phyloP scores from a whole-genome alignment of 2,888 invertebrate species.

The Cosmopolites sordidus region DNA sequence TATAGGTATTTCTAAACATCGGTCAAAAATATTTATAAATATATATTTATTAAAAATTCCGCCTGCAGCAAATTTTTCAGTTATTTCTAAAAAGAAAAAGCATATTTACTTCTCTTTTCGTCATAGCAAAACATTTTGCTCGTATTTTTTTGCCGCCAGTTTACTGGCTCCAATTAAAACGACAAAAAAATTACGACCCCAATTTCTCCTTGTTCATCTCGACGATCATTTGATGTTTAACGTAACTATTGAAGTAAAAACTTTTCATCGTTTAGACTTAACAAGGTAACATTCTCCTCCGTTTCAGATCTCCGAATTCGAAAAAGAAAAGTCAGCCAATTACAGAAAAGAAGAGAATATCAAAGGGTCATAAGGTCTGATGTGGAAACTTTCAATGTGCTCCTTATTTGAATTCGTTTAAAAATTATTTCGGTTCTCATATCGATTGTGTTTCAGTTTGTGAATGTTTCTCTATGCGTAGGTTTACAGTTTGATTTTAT shows the following conservation, averaged over 20 bases:
- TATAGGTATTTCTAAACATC: too few relatives aligned
- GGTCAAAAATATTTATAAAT: too few relatives aligned
- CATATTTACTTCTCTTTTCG: background rate
- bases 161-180: conserved; percentile 3
- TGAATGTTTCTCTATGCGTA: background rate
- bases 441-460: background rate
- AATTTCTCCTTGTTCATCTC: conserved; percentile 3
- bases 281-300: conserved; percentile 33
- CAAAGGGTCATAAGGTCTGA: conserved; percentile 26
- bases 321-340: conserved; percentile 26
- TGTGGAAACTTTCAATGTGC: conserved; percentile 26
- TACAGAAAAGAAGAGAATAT: conserved; percentile 24
- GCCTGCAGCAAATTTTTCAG: background rate
- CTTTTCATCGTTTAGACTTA: conserved; percentile 34
- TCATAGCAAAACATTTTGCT: background rate
- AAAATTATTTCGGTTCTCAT: conserved; percentile 20
- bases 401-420: conserved; percentile 27
- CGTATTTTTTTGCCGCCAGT: background rate
- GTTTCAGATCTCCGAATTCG: conserved; percentile 16
- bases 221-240: conserved; percentile 38
- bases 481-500: too few relatives aligned
- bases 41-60: background rate
- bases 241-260: conserved; percentile 37
- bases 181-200: conserved; percentile 1
- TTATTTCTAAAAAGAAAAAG: background rate